Evolutionary conservation across 2,113 vertebrate species (phyloP), one percentile per base, ranked within the genome.

Genomic region (Pseudopodoces humilis): DNA sequence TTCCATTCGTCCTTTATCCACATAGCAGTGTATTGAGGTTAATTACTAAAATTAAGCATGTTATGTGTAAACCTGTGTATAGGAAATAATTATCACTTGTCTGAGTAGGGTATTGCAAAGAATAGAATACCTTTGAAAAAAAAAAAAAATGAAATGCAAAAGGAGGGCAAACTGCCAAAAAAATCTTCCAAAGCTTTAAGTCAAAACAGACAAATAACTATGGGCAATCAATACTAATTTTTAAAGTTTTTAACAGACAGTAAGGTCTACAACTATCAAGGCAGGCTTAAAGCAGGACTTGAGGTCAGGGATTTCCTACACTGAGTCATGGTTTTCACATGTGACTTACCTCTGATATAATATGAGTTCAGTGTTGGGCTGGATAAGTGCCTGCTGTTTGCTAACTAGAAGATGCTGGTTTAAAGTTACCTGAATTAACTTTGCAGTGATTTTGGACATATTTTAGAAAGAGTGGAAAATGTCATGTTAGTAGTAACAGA

Each of bases 351-450:
- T 79, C 15, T 86, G 15, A 21, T 27, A 9, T 16, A 37, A 24
- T 11, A 24, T 35, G n/a, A 31, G 15, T 55, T 67, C 22, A 37
- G 20, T 20, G 11, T 44, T 31, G 27, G 8, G 13, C 31, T 65
- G 2, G 1, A n/a, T 22, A 4, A 0, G 1, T 49, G 21, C 22
- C 15, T 6, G 0, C 13, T 2, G 0, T 68, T 52, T 60, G 24
- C 31, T 70, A 50, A 16, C 37, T 50, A 17, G 23, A 81, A 59
- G 47, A 8, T 33, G 60, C 35, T 83, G 37, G 3, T n/a, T 9
- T 46, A 16, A 86, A 53, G 13, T 63, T 75, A 65, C 7, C 17
- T n/a, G 22, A 20, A 24, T 30, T 18, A 62, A 60, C 9, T 55
- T 63, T 72, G 10, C 15, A 10, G 31, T 50, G 49, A 39, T 22